phyloP scores from a whole-genome alignment of 2,888 invertebrate species.

The Poecilus cupreus region DNA sequence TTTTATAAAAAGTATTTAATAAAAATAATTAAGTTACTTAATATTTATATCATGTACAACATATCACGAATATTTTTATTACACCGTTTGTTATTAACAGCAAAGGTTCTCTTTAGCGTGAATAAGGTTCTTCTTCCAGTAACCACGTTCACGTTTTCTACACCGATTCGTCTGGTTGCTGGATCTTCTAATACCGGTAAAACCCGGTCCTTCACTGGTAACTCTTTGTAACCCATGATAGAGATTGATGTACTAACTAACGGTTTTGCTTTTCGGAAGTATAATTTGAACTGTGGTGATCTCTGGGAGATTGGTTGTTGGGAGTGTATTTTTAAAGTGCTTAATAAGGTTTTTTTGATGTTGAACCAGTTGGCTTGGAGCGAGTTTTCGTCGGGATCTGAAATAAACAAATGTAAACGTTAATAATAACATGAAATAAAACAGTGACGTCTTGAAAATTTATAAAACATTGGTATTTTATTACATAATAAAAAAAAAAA shows the following conservation, averaged over 20 bases:
- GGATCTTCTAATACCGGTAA: slow-evolving; percentile 20
- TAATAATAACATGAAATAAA: too few species aligned
- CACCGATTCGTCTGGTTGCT: not conserved
- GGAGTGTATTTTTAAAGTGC: slow-evolving; percentile 50
- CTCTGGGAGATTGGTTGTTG: slow-evolving; percentile 35
- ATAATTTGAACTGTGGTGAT: slow-evolving; percentile 31
- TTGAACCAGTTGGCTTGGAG: slow-evolving; percentile 45
- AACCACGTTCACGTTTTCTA: slow-evolving; percentile 46
- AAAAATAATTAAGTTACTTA: slow-evolving; percentile 37
- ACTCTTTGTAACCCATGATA: slow-evolving; percentile 35
- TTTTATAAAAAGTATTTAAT: slow-evolving; percentile 32
- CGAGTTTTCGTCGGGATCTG: not conserved
- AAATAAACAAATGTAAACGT: not conserved
- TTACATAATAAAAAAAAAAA: too few species aligned
- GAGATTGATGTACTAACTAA: not conserved
- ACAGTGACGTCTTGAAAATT: too few species aligned
- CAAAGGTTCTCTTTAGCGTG: slow-evolving; percentile 44
- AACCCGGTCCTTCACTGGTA: slow-evolving; percentile 23
- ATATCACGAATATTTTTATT: slow-evolving; percentile 45
- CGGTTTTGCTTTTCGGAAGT: slow-evolving; percentile 47
- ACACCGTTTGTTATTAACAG: slow-evolving; percentile 31
- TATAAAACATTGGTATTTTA: too few species aligned
- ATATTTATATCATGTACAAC: slow-evolving; percentile 44
- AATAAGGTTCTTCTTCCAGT: slow-evolving; percentile 54
- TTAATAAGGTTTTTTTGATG: slow-evolving; percentile 46